phyloP scores from a whole-genome alignment of 2,797 vertebrate genomes.

The Labeo calbasu region DNA sequence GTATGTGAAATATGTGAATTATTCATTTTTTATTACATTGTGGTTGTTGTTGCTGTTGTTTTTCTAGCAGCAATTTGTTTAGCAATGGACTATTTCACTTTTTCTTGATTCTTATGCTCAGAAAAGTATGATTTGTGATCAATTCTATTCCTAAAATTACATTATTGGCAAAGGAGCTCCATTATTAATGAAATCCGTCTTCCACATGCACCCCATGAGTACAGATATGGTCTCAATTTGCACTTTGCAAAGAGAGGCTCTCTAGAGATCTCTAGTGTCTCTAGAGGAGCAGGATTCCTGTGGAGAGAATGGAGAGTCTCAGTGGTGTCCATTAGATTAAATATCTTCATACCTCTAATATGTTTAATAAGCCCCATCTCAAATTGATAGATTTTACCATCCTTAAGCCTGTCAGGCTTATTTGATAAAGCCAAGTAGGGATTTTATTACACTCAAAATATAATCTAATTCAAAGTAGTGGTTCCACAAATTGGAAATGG shows the following conservation, averaged over 20 bases:
- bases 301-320: neutral
- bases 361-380: neutral
- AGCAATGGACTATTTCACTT: neutral
- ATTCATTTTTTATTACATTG: neutral
- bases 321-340: neutral
- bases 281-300: neutral
- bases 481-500: neutral
- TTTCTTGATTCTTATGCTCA: neutral
- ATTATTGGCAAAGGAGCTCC: neutral
- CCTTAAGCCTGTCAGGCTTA: neutral
- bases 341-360: neutral
- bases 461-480: neutral
- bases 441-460: slow-evolving; percentile 6
- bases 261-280: neutral
- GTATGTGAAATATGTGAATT: neutral
- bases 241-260: neutral
- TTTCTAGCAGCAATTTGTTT: neutral
- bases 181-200: neutral
- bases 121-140: neutral
- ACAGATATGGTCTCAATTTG: neutral
- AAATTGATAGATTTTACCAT: neutral
- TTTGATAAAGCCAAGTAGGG: neutral
- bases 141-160: neutral
- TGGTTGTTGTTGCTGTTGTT: neutral
- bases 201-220: neutral